A percentile compares a stretch with the other conserved stretches of the same genome.
phyloP scores from a whole-genome alignment of 1,140 invertebrate genomes.

The Panulirus ornatus region DNA sequence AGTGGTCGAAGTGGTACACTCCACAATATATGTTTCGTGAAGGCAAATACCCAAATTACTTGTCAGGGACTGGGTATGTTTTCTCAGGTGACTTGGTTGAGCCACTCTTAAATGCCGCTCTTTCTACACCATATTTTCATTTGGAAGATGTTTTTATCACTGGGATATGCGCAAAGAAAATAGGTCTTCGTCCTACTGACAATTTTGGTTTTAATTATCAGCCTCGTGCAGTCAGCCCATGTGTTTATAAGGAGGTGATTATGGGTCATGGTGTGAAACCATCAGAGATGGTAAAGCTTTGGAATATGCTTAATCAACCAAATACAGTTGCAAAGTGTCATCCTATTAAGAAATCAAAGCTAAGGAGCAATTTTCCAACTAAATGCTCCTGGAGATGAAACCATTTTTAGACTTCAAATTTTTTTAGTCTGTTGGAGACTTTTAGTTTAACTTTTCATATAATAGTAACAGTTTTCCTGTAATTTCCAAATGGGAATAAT shows the following conservation, averaged over 20 bases:
- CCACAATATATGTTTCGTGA: constrained; percentile 89
- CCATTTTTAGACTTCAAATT: background rate
- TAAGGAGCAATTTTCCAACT: constrained; percentile 28
- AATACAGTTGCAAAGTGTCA: constrained; percentile 47
- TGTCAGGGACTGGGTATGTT: constrained; percentile 91
- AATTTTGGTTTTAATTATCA: constrained; percentile 83
- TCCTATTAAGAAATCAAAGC: constrained; percentile 56
- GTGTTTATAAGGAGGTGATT: constrained; percentile 76
- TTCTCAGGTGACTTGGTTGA: constrained; percentile 85
- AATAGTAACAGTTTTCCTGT: background rate
- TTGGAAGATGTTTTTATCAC: constrained; percentile 92
- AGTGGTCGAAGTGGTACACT: constrained; percentile 87
- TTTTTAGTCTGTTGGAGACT: background rate
- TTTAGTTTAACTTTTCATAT: background rate
- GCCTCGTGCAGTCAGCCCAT: constrained; percentile 77
- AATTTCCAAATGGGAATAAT: too few relatives aligned
- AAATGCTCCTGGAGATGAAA: constrained; percentile 58
- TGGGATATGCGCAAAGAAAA: constrained; percentile 79
- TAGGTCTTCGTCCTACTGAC: constrained; percentile 74
- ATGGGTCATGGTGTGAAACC: constrained; percentile 76
- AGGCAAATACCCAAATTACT: constrained; percentile 87
- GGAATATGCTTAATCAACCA: constrained; percentile 70
- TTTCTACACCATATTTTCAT: constrained; percentile 81
- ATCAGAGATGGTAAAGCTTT: constrained; percentile 74
- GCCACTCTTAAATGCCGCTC: constrained; percentile 82